phyloP scores from a whole-genome alignment of 2,888 invertebrate genomes.

The Ophion slaviceki region DNA sequence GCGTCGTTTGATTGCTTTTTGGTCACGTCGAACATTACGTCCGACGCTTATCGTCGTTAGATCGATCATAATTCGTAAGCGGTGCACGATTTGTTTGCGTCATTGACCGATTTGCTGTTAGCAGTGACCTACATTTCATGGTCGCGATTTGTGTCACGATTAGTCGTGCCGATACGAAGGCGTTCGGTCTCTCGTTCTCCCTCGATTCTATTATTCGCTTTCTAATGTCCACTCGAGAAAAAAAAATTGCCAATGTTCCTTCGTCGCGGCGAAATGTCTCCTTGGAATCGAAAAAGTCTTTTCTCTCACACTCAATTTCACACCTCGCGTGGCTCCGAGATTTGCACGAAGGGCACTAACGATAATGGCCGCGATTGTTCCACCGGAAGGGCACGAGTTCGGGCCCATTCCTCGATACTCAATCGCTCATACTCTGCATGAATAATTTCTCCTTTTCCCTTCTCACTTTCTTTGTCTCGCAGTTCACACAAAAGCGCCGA shows the following conservation, averaged over 20 bases:
- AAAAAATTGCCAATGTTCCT: background rate
- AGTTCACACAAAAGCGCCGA: constrained; percentile 65
- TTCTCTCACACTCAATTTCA: background rate
- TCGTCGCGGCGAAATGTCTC: background rate
- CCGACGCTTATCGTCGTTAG: background rate
- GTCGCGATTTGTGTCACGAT: constrained; percentile 58
- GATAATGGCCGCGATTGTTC: background rate
- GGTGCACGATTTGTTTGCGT: constrained; percentile 42
- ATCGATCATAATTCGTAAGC: constrained; percentile 29
- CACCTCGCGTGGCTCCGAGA: background rate
- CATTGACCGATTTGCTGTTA: constrained; percentile 60
- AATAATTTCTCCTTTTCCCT: background rate
- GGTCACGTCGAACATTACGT: background rate
- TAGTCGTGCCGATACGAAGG: constrained; percentile 41
- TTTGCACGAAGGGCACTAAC: background rate
- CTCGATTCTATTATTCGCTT: constrained; percentile 5
- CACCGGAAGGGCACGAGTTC: background rate
- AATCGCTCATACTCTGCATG: background rate
- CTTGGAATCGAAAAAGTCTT: background rate
- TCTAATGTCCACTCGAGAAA: background rate
- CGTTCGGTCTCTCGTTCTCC: background rate
- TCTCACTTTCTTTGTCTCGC: background rate
- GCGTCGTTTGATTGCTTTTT: constrained; percentile 5
- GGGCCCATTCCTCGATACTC: background rate
- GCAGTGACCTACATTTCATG: constrained; percentile 59